Evolutionary conservation across 2,888 invertebrate genomes (phyloP).

Genomic region (Harpagoxenus sublaevis): DNA sequence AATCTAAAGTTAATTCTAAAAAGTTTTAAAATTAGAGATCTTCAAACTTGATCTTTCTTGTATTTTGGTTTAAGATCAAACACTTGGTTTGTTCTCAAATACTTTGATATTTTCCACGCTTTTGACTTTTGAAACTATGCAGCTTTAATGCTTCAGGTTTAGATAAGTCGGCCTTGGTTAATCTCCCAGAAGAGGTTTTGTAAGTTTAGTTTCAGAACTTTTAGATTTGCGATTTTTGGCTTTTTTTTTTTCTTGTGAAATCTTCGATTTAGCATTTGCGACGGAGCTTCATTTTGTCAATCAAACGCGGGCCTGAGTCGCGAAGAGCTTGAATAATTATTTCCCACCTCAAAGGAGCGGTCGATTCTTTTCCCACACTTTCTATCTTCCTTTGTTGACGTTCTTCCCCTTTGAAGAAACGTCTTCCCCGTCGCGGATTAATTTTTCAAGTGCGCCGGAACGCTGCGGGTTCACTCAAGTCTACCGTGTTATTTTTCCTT

Average conservation of each 20-base stretch:
- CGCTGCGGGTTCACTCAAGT: conserved; percentile 24
- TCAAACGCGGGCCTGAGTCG: background rate
- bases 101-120: background rate
- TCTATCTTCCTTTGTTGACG: background rate
- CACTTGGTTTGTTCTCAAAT: background rate
- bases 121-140: background rate
- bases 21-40: background rate
- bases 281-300: background rate
- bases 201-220: background rate
- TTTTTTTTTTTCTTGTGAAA: background rate
- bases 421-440: conserved; percentile 37
- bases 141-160: background rate
- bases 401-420: background rate
- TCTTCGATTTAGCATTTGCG: background rate
- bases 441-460: conserved; percentile 48
- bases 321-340: conserved; percentile 37
- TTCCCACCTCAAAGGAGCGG: background rate
- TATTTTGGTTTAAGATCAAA: background rate
- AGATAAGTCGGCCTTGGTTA: background rate
- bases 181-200: background rate
- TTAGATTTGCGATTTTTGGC: background rate
- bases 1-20: background rate
- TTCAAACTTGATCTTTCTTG: background rate
- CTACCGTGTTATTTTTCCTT: conserved; percentile 29
- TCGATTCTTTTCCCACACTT: background rate